These are phyloP conservation scores for Perithous albicinctus DNA, from an alignment of 2,888 invertebrate genomes.

Conservation along the genomic window DNA sequence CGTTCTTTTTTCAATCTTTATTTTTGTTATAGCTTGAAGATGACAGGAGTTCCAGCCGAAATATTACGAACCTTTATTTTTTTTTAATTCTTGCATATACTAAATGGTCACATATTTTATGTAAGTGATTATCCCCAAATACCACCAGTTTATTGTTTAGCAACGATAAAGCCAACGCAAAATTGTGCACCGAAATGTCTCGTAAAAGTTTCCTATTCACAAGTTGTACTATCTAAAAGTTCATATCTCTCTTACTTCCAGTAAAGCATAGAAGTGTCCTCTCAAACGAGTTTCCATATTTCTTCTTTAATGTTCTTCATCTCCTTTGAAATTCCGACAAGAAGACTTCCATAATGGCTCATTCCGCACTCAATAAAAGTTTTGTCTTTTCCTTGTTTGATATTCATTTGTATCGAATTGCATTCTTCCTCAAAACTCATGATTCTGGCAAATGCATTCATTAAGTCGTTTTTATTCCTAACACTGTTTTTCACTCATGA, in stretches of 20 bases:
- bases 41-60: too few species aligned
- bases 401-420: not conserved
- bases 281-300: not conserved
- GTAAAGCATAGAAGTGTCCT: not conserved
- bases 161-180: not conserved
- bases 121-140: not conserved
- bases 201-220: not conserved
- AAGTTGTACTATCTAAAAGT: not conserved
- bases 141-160: not conserved
- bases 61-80: too few species aligned
- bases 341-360: not conserved
- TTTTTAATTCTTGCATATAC: not conserved
- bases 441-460: not conserved
- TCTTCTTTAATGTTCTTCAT: not conserved
- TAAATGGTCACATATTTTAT: not conserved
- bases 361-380: not conserved
- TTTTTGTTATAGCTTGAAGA: too few species aligned
- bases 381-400: not conserved
- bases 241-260: not conserved
- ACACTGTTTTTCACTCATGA: not conserved
- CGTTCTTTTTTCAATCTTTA: too few species aligned
- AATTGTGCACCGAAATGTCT: not conserved
- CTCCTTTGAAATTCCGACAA: not conserved
- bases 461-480: not conserved
- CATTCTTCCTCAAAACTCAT: not conserved